Percentiles rank a stretch among this genome's conserved stretches.
Conservation (phyloP, 1,140 invertebrate species). For the Procambarus clarkii region DNA sequence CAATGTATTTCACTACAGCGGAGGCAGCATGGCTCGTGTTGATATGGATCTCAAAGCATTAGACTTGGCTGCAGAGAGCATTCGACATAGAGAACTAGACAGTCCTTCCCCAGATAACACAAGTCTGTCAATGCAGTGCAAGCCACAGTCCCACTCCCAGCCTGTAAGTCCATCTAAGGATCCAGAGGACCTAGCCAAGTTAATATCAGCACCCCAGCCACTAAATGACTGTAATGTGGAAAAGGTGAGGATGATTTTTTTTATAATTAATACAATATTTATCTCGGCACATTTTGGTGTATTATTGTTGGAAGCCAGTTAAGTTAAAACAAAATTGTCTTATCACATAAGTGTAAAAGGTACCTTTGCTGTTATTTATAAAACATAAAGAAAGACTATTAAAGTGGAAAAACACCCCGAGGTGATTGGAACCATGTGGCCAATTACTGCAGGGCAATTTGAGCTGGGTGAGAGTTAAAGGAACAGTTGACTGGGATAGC, state of each 20-base stretch:
- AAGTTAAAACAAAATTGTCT: too few species aligned
- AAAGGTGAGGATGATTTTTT: constrained; percentile 18
- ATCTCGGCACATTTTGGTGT: too few species aligned
- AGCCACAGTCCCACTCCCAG: constrained; percentile 50
- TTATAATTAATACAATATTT: neutral
- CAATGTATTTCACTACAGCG: constrained; percentile 24
- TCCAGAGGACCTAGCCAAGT: constrained; percentile 1
- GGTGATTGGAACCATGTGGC: too few species aligned
- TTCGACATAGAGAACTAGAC: constrained; percentile 40
- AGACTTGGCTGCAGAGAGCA: constrained; percentile 69
- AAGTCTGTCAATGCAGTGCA: neutral
- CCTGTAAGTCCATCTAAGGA: constrained; percentile 68
- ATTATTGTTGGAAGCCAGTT: too few species aligned
- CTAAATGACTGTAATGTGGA: constrained; percentile 38
- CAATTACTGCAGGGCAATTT: too few species aligned
- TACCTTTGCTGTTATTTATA: too few species aligned
- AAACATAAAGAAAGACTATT: too few species aligned
- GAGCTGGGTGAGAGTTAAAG: too few species aligned
- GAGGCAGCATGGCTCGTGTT: constrained; percentile 42
- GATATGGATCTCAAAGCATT: constrained; percentile 71
- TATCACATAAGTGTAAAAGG: too few species aligned
- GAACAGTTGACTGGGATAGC: too few species aligned
- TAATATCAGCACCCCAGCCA: constrained; percentile 10
- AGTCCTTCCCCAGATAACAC: constrained; percentile 27
- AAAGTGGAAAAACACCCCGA: too few species aligned